Percentiles rank a stretch among this genome's conserved stretches.
phyloP scores from a whole-genome alignment of 1,140 invertebrate genomes.

The Venustaconcha ellipsiformis region DNA sequence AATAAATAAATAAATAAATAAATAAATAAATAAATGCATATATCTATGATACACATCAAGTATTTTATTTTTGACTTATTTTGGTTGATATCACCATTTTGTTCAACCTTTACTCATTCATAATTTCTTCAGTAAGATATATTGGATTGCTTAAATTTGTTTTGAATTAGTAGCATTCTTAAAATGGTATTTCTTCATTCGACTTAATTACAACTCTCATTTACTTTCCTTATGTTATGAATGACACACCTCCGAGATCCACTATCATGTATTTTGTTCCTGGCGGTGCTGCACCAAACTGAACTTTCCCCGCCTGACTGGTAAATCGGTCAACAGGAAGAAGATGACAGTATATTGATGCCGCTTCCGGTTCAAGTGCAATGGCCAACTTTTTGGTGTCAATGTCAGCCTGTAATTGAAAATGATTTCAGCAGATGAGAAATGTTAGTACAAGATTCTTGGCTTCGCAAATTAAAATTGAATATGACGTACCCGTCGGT shows the following conservation, averaged over 20 bases:
- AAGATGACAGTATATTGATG: constrained; percentile 9
- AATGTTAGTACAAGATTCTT: no score
- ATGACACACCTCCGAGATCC: constrained; percentile 16
- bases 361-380: constrained; percentile 16
- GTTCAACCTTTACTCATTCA: no score
- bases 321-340: constrained; percentile 8
- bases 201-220: constrained; percentile 64
- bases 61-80: no score
- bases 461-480: no score
- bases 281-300: constrained; percentile 6
- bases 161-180: no score
- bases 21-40: constrained; percentile 69
- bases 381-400: background rate
- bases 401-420: constrained; percentile 2
- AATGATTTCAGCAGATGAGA: no score
- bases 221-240: constrained; percentile 71
- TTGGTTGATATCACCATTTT: no score
- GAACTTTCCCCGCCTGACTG: background rate
- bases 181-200: no score
- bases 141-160: no score
- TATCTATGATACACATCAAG: no score
- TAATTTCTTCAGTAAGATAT: no score
- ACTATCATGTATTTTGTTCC: constrained; percentile 16
- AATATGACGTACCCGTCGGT: no score
- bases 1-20: background rate